Conservation (phyloP, 2,888 invertebrate genomes). For the Neuroscelio doddi region DNA sequence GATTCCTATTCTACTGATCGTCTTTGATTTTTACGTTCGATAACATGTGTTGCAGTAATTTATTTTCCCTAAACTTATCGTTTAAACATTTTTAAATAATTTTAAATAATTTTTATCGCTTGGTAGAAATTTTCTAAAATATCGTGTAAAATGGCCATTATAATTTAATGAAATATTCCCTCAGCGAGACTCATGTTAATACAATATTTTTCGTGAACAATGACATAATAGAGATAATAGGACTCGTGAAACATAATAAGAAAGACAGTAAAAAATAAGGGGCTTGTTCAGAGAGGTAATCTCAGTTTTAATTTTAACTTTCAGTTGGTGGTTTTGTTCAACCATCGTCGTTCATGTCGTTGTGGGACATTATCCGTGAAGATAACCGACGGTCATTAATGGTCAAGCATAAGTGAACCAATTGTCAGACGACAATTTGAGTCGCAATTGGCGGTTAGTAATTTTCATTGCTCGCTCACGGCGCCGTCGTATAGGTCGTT, state of each 20-base stretch:
- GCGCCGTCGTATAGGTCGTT: constrained; percentile 47
- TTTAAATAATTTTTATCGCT: too few species aligned
- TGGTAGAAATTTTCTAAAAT: neutral
- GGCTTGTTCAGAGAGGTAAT: constrained; percentile 36
- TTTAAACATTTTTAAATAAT: too few species aligned
- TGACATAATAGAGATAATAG: constrained; percentile 30
- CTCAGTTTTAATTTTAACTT: constrained; percentile 45
- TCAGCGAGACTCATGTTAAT: too few species aligned
- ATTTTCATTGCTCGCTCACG: constrained; percentile 51
- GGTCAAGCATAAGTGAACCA: constrained; percentile 58
- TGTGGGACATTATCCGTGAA: constrained; percentile 51
- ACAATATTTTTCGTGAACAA: too few species aligned
- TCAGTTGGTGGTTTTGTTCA: constrained; percentile 44
- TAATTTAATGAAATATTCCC: too few species aligned
- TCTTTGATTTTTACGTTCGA: too few species aligned
- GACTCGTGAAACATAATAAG: constrained; percentile 32
- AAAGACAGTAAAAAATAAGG: constrained; percentile 29
- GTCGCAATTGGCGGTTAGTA: constrained; percentile 59
- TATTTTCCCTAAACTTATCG: neutral
- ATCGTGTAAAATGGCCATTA: too few species aligned
- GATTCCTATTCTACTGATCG: constrained; percentile 20
- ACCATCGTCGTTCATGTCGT: constrained; percentile 39
- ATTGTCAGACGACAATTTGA: constrained; percentile 61
- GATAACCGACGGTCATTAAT: constrained; percentile 56
- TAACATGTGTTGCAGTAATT: neutral